Base-by-base conservation (phyloP, 2,797 vertebrate species). In the Vultur gryphus region DNA sequence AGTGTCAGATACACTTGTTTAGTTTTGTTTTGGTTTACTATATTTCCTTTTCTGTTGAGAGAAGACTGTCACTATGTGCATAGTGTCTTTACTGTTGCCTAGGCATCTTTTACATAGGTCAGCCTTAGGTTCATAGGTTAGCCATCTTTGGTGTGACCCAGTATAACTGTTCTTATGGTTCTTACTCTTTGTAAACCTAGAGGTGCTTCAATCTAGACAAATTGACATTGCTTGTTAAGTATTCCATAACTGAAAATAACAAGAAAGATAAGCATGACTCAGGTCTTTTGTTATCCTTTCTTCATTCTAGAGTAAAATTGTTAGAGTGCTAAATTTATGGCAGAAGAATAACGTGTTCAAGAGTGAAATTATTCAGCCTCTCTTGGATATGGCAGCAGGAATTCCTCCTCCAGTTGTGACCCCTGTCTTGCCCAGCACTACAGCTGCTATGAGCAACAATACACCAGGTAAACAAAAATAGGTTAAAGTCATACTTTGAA, bases 331-430 rank as follows among this genome's bases (percentile, higher is more conserved):
- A 77, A 99, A 99, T 97, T 98, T 99, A 54, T 99, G 99, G 99
- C 99, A 99, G 98, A 99, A 99, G 98, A 99, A 99, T 96, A 99
- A 98, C 2, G 99, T 99, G 48, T 99, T 99, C 96, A 99, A 99
- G 98, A 99, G 99, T 95, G 99, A 99, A 98, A 99, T 99, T 97
- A 99, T 99, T 95, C 99, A 99, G 95, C 99, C 99, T 82, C 98
- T 99, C 58, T 78, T 99, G 97, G 99, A 99, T 96, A 99, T 99
- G 99, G 99, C 99, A 37, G 99, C 99, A 65, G 99, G 99, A 75
- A 99, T 99, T 77, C 98, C 99, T 48, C 99, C 99, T 85, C 99
- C 99, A 1, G 99, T 98, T 17, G 98, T 99, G 94, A 99, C 99
- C 2, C 99, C 99, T 2, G 98, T 99, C 54, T 97, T 99, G 91